A percentile compares a stretch with the other conserved stretches of the same genome.
Conservation (phyloP, 2,113 vertebrate genomes). For the Sminthopsis crassicaudata region DNA sequence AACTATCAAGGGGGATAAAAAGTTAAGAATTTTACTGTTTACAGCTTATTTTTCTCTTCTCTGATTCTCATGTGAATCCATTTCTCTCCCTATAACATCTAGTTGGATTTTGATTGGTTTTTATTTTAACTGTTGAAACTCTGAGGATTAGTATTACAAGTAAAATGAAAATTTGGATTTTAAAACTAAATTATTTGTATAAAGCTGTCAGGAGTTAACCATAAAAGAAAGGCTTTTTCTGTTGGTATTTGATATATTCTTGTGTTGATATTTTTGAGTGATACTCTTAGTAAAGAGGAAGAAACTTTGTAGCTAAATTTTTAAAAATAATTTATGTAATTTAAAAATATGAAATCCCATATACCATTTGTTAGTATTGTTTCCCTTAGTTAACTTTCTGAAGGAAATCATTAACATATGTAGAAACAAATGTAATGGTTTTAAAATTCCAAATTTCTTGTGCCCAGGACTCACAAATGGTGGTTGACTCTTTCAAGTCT, state of each 20-base stretch:
- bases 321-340: constrained; percentile 51
- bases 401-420: constrained; percentile 16
- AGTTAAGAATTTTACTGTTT: not conserved
- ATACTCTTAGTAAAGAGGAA: constrained; percentile 30
- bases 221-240: not conserved
- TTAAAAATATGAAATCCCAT: not conserved
- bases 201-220: not conserved
- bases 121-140: not conserved
- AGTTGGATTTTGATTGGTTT: not conserved
- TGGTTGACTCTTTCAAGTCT: constrained; percentile 98
- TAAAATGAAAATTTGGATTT: not conserved
- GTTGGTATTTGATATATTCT: constrained; percentile 45
- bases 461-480: constrained; percentile 92
- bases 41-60: not conserved
- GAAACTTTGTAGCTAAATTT: constrained; percentile 49
- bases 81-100: not conserved
- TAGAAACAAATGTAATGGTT: constrained; percentile 51
- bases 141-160: not conserved
- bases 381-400: constrained; percentile 42
- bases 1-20: not conserved
- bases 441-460: constrained; percentile 58
- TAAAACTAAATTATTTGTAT: not conserved
- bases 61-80: not conserved
- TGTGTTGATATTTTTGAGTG: constrained; percentile 4
- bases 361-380: constrained; percentile 6